Percentiles rank a stretch among this genome's conserved stretches.
These are phyloP conservation scores for Centropus bengalensis DNA, from an alignment of 2,113 vertebrate genomes.

Conservation along the genomic window DNA sequence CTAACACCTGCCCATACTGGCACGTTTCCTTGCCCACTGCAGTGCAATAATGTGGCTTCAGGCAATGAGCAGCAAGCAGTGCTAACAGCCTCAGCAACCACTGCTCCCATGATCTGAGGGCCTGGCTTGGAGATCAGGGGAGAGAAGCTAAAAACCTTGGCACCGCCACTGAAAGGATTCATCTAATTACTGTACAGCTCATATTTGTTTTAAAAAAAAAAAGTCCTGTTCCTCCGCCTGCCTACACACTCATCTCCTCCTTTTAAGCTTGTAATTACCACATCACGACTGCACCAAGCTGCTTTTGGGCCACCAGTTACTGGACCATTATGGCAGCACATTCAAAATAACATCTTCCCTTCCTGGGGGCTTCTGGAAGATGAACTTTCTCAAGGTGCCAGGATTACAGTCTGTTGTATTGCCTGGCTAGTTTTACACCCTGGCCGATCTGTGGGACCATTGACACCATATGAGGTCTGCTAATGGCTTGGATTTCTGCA, in stretches of 20 bases:
- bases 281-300: background rate
- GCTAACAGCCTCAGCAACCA: background rate
- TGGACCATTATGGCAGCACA: background rate
- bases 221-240: background rate
- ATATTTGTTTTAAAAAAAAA: background rate
- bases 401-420: background rate
- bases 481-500: background rate
- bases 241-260: accelerated
- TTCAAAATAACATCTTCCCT: background rate
- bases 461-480: background rate
- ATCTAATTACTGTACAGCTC: background rate
- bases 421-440: background rate
- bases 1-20: background rate
- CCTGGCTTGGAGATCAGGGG: background rate
- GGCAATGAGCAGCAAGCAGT: background rate
- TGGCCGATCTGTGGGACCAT: background rate
- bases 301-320: background rate
- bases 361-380: background rate
- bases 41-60: background rate
- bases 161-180: background rate
- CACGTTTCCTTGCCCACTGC: accelerated
- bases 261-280: background rate
- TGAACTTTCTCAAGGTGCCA: background rate
- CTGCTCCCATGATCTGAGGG: background rate
- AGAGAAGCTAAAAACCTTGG: background rate